Evolutionary conservation across 2,888 invertebrate genomes (phyloP).

Genomic region (Sepioteuthis lessoniana): DNA sequence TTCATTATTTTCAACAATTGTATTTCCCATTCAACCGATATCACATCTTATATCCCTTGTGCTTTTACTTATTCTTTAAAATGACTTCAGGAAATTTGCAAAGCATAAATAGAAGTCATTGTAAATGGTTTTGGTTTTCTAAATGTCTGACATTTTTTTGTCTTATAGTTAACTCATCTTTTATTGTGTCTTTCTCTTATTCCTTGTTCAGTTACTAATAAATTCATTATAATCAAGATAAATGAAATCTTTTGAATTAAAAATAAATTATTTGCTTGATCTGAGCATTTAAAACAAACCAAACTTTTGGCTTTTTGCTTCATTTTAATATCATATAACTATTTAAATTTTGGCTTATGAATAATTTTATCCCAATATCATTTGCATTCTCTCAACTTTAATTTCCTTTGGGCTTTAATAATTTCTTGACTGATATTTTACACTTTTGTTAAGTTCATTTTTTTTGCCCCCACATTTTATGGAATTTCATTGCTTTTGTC

Average conservation of each 20-base stretch:
- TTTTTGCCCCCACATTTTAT: background rate
- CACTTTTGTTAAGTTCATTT: background rate
- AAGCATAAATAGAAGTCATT: background rate
- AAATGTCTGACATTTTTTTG: background rate
- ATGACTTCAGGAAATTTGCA: background rate
- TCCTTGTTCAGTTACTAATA: background rate
- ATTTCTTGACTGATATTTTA: background rate
- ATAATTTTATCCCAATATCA: background rate
- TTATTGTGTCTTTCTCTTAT: background rate
- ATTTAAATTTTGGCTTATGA: background rate
- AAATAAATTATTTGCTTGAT: conserved; percentile 5
- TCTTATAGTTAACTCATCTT: background rate
- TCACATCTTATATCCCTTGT: conserved; percentile 3
- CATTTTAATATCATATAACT: background rate
- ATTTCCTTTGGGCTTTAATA: background rate
- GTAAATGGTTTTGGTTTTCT: background rate
- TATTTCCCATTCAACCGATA: background rate
- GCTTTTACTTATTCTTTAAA: background rate
- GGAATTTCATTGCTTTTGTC: background rate
- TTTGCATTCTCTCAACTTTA: background rate
- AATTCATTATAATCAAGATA: background rate
- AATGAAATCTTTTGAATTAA: background rate
- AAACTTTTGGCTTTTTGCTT: background rate
- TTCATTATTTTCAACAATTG: conserved; percentile 21
- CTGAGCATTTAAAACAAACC: background rate